Percentiles rank a stretch among this genome's conserved stretches.
phyloP scores from a whole-genome alignment of 2,888 invertebrate species.

The Herminia tarsipennalis region DNA sequence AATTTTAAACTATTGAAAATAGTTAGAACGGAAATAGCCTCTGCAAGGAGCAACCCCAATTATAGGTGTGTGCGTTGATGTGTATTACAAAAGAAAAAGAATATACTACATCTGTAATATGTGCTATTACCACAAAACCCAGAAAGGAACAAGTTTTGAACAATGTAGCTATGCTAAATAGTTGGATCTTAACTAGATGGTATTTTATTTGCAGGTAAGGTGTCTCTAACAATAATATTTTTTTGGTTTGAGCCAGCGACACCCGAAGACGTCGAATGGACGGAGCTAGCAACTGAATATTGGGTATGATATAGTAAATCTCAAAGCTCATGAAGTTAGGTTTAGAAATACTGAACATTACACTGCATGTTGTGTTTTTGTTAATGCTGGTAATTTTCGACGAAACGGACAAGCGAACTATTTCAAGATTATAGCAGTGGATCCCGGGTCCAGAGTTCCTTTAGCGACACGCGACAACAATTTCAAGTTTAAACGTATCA shows the following conservation, averaged over 20 bases:
- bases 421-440: not conserved
- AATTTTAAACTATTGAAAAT: no score
- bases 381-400: no score
- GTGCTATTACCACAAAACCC: not conserved
- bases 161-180: not conserved
- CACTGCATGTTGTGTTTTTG: no score
- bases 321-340: not conserved
- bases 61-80: not conserved
- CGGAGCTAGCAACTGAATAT: conserved; percentile 15
- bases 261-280: conserved; percentile 7
- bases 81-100: not conserved
- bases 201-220: conserved; percentile 11
- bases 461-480: not conserved
- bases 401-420: no score
- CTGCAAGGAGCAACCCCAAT: not conserved
- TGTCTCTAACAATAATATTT: conserved; percentile 10
- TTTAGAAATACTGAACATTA: no score
- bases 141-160: not conserved
- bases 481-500: not conserved
- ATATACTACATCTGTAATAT: not conserved
- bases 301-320: conserved; percentile 11
- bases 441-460: not conserved
- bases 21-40: not conserved
- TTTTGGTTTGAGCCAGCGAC: conserved; percentile 18
- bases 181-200: not conserved